Base-by-base conservation (phyloP, 2,113 vertebrate species). In the Hyperoodon ampullatus region DNA sequence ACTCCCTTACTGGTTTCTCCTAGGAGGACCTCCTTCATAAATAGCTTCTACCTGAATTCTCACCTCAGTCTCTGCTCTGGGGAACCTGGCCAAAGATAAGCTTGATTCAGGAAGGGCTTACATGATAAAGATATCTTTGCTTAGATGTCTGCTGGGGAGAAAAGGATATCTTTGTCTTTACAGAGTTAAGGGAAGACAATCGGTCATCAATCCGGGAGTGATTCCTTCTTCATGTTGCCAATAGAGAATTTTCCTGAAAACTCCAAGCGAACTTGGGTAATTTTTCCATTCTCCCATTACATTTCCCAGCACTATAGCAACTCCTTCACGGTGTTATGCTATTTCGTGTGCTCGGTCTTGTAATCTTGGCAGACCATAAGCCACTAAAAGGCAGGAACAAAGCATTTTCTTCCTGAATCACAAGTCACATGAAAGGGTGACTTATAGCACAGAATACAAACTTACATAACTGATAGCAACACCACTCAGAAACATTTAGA, bases 391-490 rank as follows among this genome's bases (percentile, higher is more conserved):
- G 39, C 11, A 94, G 63, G 6, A 85, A 88, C 53, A 85, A 88
- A 91, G 24, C 33, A 77, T 72, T 97, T 96, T 95, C 21, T 91
- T 61, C 58, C 71, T 72, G n/a, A 95, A 96, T 94, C 47, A 93
- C 28, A 93, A 65, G 28, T 84, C 63, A 93, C 8, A 71, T 30
- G 55, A 92, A 80, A 88, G 14, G 15, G 24, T 75, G 47, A 75
- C 50, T 92, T 93, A 78, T 3, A 74, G 42, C 47, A 90, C 75
- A 78, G 30, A 84, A 78, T n/a, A 88, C 8, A 12, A 16, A 55
- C 63, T 85, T 94, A 61, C 13, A 35, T 74, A 88, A 75, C 50
- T 74, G 30, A 74, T 65, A 75, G 68, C 53, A 95, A 58, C 23
- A 85, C 18, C 77, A 78, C 35, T 71, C 53, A 91, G 63, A 94